phyloP scores from a whole-genome alignment of 2,888 invertebrate species.

The Chymomyza fuscimana region DNA sequence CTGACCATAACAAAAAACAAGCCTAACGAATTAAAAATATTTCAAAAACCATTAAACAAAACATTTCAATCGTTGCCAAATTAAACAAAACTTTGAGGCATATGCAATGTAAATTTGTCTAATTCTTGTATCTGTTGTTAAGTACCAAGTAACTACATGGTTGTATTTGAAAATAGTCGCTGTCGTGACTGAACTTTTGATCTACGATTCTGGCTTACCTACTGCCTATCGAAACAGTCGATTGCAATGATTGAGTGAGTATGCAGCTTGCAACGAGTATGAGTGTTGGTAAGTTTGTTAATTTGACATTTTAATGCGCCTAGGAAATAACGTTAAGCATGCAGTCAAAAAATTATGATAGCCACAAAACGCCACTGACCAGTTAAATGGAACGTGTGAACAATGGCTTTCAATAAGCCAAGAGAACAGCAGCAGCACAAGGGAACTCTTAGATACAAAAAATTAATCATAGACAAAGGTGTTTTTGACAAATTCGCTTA shows the following conservation, averaged over 20 bases:
- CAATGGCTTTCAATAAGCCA: conserved; percentile 30
- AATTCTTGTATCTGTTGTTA: neutral
- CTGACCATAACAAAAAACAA: neutral
- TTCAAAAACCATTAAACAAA: conserved; percentile 1
- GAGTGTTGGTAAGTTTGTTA: conserved; percentile 29
- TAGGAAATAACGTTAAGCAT: conserved; percentile 41
- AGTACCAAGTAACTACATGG: neutral
- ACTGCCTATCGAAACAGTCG: conserved; percentile 14
- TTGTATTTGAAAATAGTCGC: neutral
- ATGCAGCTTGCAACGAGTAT: conserved; percentile 23
- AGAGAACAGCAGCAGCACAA: neutral
- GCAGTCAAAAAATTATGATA: conserved; percentile 25
- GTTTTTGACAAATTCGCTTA: conserved; percentile 1
- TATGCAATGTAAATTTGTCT: conserved; percentile 9
- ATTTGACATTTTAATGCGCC: conserved; percentile 70
- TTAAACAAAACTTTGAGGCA: neutral
- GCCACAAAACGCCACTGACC: conserved; percentile 52
- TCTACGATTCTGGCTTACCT: conserved; percentile 49
- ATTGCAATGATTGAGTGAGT: conserved; percentile 69
- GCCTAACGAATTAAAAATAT: conserved; percentile 24
- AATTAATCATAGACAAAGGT: neutral
- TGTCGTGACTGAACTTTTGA: conserved; percentile 71
- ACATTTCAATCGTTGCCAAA: conserved; percentile 4
- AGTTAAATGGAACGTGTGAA: conserved; percentile 73
- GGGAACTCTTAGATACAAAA: neutral